A percentile compares a stretch with the other conserved stretches of the same genome.
Conservation (phyloP, 2,113 vertebrate genomes). For the Tragelaphus imberbis region DNA sequence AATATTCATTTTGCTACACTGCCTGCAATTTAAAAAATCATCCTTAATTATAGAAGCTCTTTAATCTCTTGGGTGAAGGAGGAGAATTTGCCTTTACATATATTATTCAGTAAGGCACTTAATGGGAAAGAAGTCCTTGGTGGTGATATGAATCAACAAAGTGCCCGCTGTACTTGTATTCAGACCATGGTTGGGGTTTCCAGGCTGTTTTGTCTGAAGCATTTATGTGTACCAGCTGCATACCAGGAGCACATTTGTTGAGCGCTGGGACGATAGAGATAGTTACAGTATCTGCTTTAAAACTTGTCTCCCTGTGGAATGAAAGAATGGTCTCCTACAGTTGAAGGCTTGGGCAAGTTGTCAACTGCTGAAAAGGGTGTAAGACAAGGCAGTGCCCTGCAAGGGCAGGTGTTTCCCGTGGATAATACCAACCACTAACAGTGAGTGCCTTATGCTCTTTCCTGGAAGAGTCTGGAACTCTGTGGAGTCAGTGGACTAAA, state of each 20-base stretch:
- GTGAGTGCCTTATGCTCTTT: neutral
- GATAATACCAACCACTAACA: neutral
- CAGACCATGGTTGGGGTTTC: neutral
- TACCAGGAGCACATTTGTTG: neutral
- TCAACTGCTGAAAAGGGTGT: neutral
- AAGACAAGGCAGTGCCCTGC: neutral
- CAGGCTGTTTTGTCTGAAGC: neutral
- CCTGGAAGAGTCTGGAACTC: neutral
- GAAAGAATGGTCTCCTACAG: neutral
- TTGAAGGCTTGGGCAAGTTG: neutral
- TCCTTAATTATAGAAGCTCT: constrained; percentile 60
- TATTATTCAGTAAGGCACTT: constrained; percentile 24
- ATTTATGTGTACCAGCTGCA: neutral
- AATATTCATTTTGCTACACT: constrained; percentile 63
- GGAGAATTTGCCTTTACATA: constrained; percentile 49
- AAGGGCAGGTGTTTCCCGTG: neutral
- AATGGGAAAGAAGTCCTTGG: neutral
- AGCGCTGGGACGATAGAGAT: neutral
- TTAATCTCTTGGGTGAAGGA: constrained; percentile 38
- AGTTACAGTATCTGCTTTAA: neutral
- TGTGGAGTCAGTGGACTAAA: neutral
- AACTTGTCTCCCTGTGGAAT: neutral
- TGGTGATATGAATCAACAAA: neutral
- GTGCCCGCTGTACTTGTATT: neutral
- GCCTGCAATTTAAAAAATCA: constrained; percentile 66